These are phyloP conservation scores for Phenganax subtilis DNA, from an alignment of 92 coral and sea anemone genomes.

Conservation along the genomic window DNA sequence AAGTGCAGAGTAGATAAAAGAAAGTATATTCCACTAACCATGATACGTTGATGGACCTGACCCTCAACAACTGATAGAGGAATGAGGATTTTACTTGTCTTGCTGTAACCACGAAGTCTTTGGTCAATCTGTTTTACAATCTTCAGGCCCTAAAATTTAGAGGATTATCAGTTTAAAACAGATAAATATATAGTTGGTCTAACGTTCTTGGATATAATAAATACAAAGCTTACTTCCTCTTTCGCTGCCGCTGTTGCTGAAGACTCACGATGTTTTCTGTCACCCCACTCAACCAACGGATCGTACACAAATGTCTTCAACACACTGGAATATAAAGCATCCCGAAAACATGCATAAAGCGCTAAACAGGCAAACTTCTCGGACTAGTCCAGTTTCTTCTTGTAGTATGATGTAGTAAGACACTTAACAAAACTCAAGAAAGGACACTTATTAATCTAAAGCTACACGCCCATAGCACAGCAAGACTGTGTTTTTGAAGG, in stretches of 20 bases:
- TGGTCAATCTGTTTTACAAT: constrained; percentile 88
- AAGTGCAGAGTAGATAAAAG: not conserved
- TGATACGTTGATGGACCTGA: constrained; percentile 86
- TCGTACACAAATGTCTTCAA: constrained; percentile 87
- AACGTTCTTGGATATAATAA: not conserved
- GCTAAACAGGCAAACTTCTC: not conserved
- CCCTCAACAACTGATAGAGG: constrained; percentile 96
- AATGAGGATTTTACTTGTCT: constrained; percentile 79
- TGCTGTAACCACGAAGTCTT: constrained; percentile 78
- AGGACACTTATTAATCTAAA: too few species aligned
- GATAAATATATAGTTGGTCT: not conserved
- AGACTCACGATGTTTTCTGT: constrained; percentile 61
- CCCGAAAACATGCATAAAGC: too few species aligned
- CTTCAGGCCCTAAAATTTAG: constrained; percentile 65
- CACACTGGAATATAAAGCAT: constrained; percentile 42
- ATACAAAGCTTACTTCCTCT: constrained; percentile 60
- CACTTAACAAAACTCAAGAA: too few species aligned
- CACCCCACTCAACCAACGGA: constrained; percentile 93
- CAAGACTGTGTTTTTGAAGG: not conserved
- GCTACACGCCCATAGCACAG: too few species aligned
- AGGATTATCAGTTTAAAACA: not conserved
- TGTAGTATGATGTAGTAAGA: not conserved
- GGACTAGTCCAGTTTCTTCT: not conserved
- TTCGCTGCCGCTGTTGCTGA: constrained; percentile 62
- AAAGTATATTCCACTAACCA: constrained; percentile 44